Conservation (phyloP, 1,140 invertebrate genomes). For the Euwallacea similis region DNA sequence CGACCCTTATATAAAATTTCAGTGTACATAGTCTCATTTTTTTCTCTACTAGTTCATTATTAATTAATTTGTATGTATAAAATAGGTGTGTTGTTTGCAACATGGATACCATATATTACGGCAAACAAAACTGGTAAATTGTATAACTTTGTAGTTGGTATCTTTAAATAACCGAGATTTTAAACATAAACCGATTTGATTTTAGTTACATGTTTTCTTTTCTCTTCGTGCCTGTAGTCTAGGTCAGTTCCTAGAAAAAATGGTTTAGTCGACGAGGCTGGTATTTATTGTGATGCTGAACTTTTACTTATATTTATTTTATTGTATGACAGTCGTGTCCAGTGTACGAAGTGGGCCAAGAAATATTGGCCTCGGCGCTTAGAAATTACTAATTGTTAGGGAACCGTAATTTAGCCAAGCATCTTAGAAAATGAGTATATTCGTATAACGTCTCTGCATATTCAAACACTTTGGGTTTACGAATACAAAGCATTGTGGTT, state of each 20-base stretch:
- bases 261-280: neutral
- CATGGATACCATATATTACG: slow-evolving; percentile 5
- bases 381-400: slow-evolving; percentile 22
- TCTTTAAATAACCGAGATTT: slow-evolving; percentile 32
- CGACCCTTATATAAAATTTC: slow-evolving; percentile 17
- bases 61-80: slow-evolving; percentile 36
- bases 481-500: neutral
- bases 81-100: slow-evolving; percentile 33
- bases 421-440: neutral
- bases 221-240: slow-evolving; percentile 25
- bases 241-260: neutral
- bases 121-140: slow-evolving; percentile 32
- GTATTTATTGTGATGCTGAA: neutral
- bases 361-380: slow-evolving; percentile 16
- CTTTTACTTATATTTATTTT: neutral
- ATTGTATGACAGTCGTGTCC: neutral
- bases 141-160: slow-evolving; percentile 25
- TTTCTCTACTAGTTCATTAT: slow-evolving; percentile 37
- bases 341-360: neutral
- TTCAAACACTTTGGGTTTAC: neutral
- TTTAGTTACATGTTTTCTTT: slow-evolving; percentile 35
- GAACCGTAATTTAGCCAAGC: slow-evolving; percentile 20
- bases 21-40: slow-evolving; percentile 32
- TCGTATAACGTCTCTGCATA: neutral
- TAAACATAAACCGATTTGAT: slow-evolving; percentile 25